Base-by-base conservation (phyloP, 2,888 invertebrate genomes). In the Eupithecia dodoneata region DNA sequence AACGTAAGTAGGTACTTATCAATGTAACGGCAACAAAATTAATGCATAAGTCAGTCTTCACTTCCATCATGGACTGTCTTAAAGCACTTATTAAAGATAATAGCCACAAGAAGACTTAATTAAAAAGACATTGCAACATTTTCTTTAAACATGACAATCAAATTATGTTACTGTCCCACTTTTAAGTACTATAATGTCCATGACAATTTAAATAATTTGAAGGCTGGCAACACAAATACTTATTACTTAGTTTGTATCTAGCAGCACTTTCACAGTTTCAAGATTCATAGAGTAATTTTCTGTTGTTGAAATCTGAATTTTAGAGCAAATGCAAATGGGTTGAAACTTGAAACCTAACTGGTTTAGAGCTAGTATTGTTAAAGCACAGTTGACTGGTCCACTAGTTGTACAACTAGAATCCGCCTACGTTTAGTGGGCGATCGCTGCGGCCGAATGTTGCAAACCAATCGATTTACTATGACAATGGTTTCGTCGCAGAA, bases 131-230 rank as follows among this genome's bases (percentile, higher is more conserved):
- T 82, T 82, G 79, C 80, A 81, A 79, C 82, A 80, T 81, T 74
- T 81, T 78, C 80, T 80, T 79, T 80, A 79, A 79, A 80, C 77
- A 75, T 81, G 79, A 79, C 76, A 78, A 81, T 79, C 79, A 81
- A 76, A 74, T 63, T 70, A 74, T 76, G 83, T 85, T 84, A 83
- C 85, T 76, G 72, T 72, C 86, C 85, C 81, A 86, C 81, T 85
- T 87, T 81, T 79, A 79, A 83, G 83, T 59, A 9, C 87, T 84
- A 30, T 30, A 30, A 30, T 30, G 84, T 85, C 80, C 76, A 79
- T 81, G 81, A 85, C 87, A 85, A 90, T 89, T 89, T 88, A 83
- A 90, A 91, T 89, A 89, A 88, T 88, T 87, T 86, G 83, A 83
- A 75, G 81, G 76, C 63, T 45, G 69, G 45, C 44, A n/a, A 12